A percentile compares a stretch with the other conserved stretches of the same genome.
These are phyloP conservation scores for Pardalotus punctatus DNA, from an alignment of 2,113 vertebrate genomes.

Conservation along the genomic window DNA sequence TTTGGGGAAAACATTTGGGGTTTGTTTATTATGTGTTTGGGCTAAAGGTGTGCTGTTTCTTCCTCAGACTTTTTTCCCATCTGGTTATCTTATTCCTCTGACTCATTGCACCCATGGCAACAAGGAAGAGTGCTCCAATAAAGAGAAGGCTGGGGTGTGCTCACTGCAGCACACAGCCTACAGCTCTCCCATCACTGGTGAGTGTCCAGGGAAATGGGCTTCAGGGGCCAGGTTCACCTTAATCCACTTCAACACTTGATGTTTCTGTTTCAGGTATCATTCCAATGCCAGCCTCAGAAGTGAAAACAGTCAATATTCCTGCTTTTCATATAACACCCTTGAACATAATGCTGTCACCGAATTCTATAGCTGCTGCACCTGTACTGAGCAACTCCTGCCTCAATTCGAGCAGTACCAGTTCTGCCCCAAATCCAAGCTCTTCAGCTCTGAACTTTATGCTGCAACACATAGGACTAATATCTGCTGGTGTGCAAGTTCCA, in stretches of 20 bases:
- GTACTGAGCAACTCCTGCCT: slow-evolving; percentile 62
- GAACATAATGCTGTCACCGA: slow-evolving; percentile 75
- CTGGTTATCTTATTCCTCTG: slow-evolving; percentile 90
- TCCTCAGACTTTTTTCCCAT: slow-evolving; percentile 82
- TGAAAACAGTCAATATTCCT: slow-evolving; percentile 80
- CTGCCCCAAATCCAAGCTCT: slow-evolving; percentile 78
- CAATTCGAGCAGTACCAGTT: slow-evolving; percentile 38
- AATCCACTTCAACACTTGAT: neutral
- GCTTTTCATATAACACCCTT: slow-evolving; percentile 75
- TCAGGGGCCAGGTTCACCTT: rapidly evolving
- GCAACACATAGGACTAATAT: slow-evolving; percentile 88
- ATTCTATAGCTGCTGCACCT: slow-evolving; percentile 70
- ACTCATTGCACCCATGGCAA: slow-evolving; percentile 78
- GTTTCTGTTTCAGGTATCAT: slow-evolving; percentile 78
- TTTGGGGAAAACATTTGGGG: neutral
- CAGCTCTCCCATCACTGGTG: slow-evolving; percentile 83
- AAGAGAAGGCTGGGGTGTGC: slow-evolving; percentile 66
- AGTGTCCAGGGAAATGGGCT: neutral
- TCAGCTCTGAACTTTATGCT: slow-evolving; percentile 91
- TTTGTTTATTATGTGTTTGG: neutral
- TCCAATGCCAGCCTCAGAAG: slow-evolving; percentile 76
- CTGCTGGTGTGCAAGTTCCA: slow-evolving; percentile 67
- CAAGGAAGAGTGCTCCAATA: slow-evolving; percentile 58
- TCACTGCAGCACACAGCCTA: slow-evolving; percentile 78
- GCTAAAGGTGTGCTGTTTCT: neutral